Percentiles rank a stretch among this genome's conserved stretches.
phyloP scores from a whole-genome alignment of 2,113 vertebrate species.

The Leucopternis melanops region DNA sequence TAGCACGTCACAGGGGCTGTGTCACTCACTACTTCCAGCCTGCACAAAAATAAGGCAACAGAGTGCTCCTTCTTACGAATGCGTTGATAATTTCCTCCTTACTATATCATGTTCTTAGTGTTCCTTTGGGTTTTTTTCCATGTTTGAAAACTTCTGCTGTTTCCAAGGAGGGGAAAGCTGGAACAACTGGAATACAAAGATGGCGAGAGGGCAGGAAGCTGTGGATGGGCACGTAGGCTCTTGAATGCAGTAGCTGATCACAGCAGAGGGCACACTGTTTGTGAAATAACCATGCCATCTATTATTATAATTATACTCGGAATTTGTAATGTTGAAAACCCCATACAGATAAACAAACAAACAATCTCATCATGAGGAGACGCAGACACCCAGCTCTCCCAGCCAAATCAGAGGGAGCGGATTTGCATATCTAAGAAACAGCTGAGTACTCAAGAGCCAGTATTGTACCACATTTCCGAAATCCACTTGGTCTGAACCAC shows the following conservation, averaged over 20 bases:
- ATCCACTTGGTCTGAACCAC: neutral
- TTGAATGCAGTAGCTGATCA: neutral
- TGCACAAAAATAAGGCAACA: neutral
- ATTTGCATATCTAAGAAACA: constrained; percentile 41
- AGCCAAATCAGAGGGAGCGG: neutral
- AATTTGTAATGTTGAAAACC: constrained; percentile 13
- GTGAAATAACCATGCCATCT: constrained; percentile 1
- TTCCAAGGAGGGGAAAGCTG: neutral
- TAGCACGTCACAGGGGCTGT: neutral
- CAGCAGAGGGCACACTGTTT: neutral
- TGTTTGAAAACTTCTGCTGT: neutral
- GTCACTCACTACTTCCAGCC: neutral
- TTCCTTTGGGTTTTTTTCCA: neutral
- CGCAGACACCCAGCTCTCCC: neutral
- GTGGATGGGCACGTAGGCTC: neutral
- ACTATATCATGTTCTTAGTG: neutral
- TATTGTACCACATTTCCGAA: neutral
- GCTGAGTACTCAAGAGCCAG: neutral
- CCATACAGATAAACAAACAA: constrained; percentile 23
- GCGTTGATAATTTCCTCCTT: neutral
- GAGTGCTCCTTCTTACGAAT: neutral
- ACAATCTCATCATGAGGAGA: constrained; percentile 4
- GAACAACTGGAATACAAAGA: neutral
- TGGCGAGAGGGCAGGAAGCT: neutral
- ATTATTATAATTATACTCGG: constrained; percentile 1